Evolutionary conservation across 2,888 invertebrate genomes (phyloP), one percentile per base, ranked within the genome.

Genomic region (Sialis lutaria): DNA sequence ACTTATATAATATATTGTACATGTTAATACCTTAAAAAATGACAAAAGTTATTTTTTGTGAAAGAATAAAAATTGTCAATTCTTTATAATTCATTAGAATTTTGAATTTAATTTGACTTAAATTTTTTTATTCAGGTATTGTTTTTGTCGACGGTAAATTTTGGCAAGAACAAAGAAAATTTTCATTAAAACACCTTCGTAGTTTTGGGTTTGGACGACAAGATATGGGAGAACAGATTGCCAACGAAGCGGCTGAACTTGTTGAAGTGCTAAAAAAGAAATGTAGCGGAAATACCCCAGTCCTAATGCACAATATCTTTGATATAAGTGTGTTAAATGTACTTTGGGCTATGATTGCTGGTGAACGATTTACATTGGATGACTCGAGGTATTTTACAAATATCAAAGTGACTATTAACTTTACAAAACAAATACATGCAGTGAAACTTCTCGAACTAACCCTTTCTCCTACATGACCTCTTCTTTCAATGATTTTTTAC

Each of bases 321-420:
- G 75, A 79, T 48, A 64, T 77, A 37, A 70, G 77, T 0, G 75
- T 81, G 1, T 62, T 82, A 50, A 83, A 83, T 59, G 71, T 76
- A 0, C 58, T 82, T 12, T 84, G 83, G 84, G 72, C 70, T 22
- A 75, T 79, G 64, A 69, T 79, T 45, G 81, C 82, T 44, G 80
- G 81, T 55, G 64, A 70, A 61, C 68, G 78, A 55, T 81, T 79
- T 57, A 64, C 73, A 37, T 67, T 77, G 44, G 67, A 74, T 33
- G 79, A 83, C 55, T 57, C 62, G 13, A 69, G 69, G 7, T 22
- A 22, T 22, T 22, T 22, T 22, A 22, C 22, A 2, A 22, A 22
- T 22, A 22, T 22, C 4, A 2, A 2, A 22, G 22, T 2, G 22
- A 22, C 4, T 22, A 22, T 22, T 4, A 22, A 22, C 22, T 22